phyloP scores from a whole-genome alignment of 1,140 invertebrate species.

The Pachyrhynchus sulphureomaculatus region DNA sequence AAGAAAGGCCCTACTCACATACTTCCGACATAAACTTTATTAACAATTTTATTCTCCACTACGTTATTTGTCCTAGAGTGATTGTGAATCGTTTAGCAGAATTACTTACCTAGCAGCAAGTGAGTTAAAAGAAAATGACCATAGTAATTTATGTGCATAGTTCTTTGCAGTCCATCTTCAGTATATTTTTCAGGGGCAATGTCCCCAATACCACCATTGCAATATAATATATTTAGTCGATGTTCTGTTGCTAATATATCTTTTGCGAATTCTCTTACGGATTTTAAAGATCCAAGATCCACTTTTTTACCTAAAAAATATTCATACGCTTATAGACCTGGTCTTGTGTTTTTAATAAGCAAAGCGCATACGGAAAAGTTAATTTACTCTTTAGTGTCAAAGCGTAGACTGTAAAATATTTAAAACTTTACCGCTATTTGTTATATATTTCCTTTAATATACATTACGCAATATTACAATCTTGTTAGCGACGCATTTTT shows the following conservation, averaged over 20 bases:
- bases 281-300: slow-evolving; percentile 56
- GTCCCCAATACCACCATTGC: slow-evolving; percentile 61
- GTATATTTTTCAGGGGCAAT: slow-evolving; percentile 48
- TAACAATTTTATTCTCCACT: too few species aligned
- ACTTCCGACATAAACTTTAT: too few species aligned
- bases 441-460: too few species aligned
- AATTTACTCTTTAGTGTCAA: neutral
- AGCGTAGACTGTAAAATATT: too few species aligned
- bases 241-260: slow-evolving; percentile 53
- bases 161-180: slow-evolving; percentile 60
- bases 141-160: slow-evolving; percentile 64
- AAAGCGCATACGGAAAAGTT: neutral
- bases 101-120: slow-evolving; percentile 57
- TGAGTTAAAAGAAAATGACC: slow-evolving; percentile 66
- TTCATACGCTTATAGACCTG: neutral
- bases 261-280: slow-evolving; percentile 55
- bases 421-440: too few species aligned
- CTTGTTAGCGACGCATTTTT: too few species aligned
- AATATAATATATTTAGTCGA: slow-evolving; percentile 64
- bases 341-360: too few species aligned
- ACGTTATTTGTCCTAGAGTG: too few species aligned
- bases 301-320: slow-evolving; percentile 11
- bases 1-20: too few species aligned
- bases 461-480: too few species aligned
- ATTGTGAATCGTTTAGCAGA: too few species aligned